Evolutionary conservation across 2,797 vertebrate genomes (phyloP).

Genomic region (Xiphorhynchus erythropygius): DNA sequence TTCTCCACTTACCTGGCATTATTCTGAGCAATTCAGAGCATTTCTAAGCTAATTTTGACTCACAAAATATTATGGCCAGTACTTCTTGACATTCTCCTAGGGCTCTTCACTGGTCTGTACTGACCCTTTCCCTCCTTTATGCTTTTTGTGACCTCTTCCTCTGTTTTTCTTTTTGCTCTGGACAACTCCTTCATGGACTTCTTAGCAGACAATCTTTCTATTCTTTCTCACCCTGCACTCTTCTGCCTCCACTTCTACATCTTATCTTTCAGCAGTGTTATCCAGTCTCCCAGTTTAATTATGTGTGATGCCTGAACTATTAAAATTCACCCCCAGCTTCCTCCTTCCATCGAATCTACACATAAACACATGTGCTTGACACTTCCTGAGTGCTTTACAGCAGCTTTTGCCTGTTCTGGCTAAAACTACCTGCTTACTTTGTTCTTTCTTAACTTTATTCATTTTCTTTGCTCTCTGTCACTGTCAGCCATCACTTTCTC

Average conservation of each 20-base stretch:
- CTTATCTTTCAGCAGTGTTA: background rate
- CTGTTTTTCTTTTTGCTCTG: background rate
- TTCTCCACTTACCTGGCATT: background rate
- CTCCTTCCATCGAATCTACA: background rate
- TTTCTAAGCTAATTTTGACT: background rate
- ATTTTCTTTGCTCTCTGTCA: background rate
- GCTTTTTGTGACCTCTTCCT: background rate
- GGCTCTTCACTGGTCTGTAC: background rate
- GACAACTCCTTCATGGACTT: background rate
- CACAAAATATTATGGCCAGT: background rate
- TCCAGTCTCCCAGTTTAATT: background rate
- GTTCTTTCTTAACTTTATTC: background rate
- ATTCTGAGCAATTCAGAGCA: background rate
- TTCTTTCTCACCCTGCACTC: background rate
- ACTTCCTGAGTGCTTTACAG: background rate
- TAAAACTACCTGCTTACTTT: background rate
- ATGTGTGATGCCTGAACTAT: background rate
- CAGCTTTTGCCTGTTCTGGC: background rate
- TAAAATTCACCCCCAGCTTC: background rate
- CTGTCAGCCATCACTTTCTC: background rate
- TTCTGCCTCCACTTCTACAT: background rate
- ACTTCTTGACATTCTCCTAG: background rate
- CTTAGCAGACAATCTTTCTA: background rate
- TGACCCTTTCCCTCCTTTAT: background rate
- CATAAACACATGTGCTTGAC: accelerated